These are phyloP conservation scores for Corythucha ciliata DNA, from an alignment of 2,888 invertebrate genomes.

Conservation along the genomic window DNA sequence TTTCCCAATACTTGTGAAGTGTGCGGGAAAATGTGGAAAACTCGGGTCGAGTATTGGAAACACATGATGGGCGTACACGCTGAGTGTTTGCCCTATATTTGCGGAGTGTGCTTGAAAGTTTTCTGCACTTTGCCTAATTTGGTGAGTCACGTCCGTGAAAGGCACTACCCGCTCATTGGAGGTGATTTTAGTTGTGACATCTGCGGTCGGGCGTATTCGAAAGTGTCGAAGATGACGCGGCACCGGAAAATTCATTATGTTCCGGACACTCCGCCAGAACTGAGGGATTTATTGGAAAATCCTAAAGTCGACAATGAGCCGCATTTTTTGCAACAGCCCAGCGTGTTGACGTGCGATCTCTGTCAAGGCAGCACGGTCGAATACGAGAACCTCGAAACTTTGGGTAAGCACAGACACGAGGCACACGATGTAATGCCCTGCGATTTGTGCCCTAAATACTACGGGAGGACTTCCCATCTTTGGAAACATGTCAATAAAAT, in stretches of 20 bases:
- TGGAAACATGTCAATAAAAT: conserved; percentile 54
- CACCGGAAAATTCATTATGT: conserved; percentile 45
- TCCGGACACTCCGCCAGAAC: conserved; percentile 32
- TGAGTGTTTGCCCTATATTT: conserved; percentile 44
- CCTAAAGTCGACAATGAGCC: conserved; percentile 26
- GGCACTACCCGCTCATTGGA: conserved; percentile 44
- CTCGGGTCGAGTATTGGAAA: conserved; percentile 47
- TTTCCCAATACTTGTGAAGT: conserved; percentile 40
- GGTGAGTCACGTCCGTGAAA: conserved; percentile 42
- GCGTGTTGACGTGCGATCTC: conserved; percentile 25
- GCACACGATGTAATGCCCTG: conserved; percentile 50
- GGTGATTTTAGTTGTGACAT: conserved; percentile 46
- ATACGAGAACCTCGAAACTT: conserved; percentile 46
- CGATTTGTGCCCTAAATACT: conserved; percentile 52
- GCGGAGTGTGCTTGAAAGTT: conserved; percentile 46
- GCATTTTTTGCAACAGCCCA: conserved; percentile 27
- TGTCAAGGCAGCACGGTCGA: conserved; percentile 26
- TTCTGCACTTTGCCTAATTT: conserved; percentile 43
- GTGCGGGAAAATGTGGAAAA: conserved; percentile 46
- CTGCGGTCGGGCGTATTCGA: conserved; percentile 45
- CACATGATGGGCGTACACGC: conserved; percentile 47
- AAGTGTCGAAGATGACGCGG: conserved; percentile 46
- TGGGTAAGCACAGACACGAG: conserved; percentile 47
- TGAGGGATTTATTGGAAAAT: conserved; percentile 29
- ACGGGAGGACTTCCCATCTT: conserved; percentile 51